Evolutionary conservation across 2,113 vertebrate genomes (phyloP), one percentile per base, ranked within the genome.

Genomic region (Pachypanchax playfairii): DNA sequence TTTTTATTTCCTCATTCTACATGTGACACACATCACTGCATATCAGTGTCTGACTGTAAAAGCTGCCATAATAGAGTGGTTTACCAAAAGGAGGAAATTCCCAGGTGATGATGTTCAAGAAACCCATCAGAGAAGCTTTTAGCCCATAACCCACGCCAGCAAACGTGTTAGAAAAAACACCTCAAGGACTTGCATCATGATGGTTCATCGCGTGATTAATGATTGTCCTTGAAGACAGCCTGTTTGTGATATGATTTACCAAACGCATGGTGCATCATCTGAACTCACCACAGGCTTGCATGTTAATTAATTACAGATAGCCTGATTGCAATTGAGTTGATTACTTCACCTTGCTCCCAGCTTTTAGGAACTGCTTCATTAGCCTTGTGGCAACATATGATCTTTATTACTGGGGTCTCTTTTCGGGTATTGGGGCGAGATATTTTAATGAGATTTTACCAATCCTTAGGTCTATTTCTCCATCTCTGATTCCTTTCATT

Each of bases 221-320:
- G 65, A n/a, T 24, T 33, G 75, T 83, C 85, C 83, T 84, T 84
- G 68, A 82, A 75, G 84, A 79, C 13, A 33, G 36, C 75, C 80
- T 77, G 80, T 89, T 89, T 84, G 58, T 50, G 68, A 62, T 79
- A 77, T 84, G 80, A 80, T 87, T 82, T 64, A 77, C 55, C 49
- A 48, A 79, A 79, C 57, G 26, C 46, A 12, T 26, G 6, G 73
- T 65, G 60, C 64, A 67, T 77, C 53, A 60, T 42, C 44, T 41
- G n/a, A 53, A 63, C 70, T 43, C 36, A 26, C 76, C 52, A 20
- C 1, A 61, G 70, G 41, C 63, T 42, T 10, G 49, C 29, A 29
- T 70, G 73, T 58, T 82, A 83, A 88, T 88, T 77, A 83, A 77
- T 81, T 80, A 53, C 62, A 50, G 44, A 57, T 61, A 47, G 68